A percentile compares a stretch with the other conserved stretches of the same genome.
Conservation (phyloP, 2,888 invertebrate species). For the Drosophila lacicola region DNA sequence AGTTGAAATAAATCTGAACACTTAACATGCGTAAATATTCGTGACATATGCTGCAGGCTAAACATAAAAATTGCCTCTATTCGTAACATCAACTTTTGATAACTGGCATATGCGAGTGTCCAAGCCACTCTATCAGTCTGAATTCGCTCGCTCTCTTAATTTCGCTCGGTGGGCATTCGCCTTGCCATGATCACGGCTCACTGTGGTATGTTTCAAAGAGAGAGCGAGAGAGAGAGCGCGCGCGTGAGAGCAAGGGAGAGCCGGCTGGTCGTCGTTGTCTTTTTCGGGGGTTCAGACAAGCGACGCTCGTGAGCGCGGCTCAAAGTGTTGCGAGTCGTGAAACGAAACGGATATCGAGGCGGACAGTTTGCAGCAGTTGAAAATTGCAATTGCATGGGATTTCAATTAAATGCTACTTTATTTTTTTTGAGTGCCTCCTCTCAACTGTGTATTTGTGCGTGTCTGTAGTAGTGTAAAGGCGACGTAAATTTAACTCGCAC, state of each 20-base stretch:
- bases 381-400: constrained; percentile 66
- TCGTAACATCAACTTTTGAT: constrained; percentile 17
- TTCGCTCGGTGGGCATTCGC: constrained; percentile 26
- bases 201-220: constrained; percentile 12
- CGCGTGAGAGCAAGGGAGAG: constrained; percentile 31
- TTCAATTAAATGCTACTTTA: constrained; percentile 44
- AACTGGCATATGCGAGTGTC: constrained; percentile 24
- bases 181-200: constrained; percentile 50
- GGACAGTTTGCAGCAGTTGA: constrained; percentile 58
- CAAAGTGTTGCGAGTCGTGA: constrained; percentile 83
- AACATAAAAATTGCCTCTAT: constrained; percentile 6
- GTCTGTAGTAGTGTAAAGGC: constrained; percentile 48
- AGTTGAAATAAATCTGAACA: neutral
- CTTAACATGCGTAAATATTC: neutral
- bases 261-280: constrained; percentile 27
- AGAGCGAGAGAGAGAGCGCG: constrained; percentile 5
- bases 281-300: constrained; percentile 57
- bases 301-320: constrained; percentile 62
- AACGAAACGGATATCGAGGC: constrained; percentile 75
- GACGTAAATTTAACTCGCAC: constrained; percentile 48
- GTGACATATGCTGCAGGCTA: constrained; percentile 1
- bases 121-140: constrained; percentile 27
- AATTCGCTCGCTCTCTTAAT: constrained; percentile 12
- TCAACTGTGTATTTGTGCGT: constrained; percentile 46
- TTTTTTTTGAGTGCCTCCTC: constrained; percentile 56